Percentiles rank a stretch among this genome's conserved stretches.
Conservation (phyloP, 2,113 vertebrate genomes). For the Callocephalon fimbriatum region DNA sequence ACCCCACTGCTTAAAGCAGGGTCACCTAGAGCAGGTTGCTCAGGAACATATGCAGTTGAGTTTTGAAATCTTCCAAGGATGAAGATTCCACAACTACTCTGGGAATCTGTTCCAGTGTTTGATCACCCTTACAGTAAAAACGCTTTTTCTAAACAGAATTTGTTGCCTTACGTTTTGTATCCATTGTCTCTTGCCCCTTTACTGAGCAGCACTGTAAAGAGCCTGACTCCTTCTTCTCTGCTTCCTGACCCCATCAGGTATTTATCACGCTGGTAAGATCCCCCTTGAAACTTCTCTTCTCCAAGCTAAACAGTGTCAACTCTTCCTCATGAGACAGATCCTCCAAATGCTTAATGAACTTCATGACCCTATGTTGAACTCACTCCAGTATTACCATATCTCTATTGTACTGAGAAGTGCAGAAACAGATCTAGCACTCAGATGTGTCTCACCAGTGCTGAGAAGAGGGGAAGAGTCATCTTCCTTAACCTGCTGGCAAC, state of each 20-base stretch:
- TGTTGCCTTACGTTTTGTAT: background rate
- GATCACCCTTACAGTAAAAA: background rate
- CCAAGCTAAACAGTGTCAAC: background rate
- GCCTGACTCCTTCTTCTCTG: background rate
- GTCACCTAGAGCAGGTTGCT: background rate
- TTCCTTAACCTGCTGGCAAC: background rate
- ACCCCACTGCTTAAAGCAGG: background rate
- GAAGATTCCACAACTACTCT: background rate
- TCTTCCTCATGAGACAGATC: background rate
- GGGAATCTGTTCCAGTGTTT: background rate
- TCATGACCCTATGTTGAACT: background rate
- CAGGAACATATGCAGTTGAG: background rate
- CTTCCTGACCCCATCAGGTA: background rate
- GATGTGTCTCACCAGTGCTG: background rate
- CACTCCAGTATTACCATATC: background rate
- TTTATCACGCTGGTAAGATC: background rate
- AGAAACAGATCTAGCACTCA: background rate
- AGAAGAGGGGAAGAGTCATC: background rate
- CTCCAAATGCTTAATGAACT: background rate
- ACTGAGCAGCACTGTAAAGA: background rate
- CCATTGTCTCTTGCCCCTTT: background rate
- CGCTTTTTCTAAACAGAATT: background rate
- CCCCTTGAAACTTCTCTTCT: background rate
- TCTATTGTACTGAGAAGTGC: background rate
- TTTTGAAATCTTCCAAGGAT: background rate